Evolutionary conservation across 2,888 invertebrate genomes (phyloP), one percentile per base, ranked within the genome.

Genomic region (Drosophila cracens): DNA sequence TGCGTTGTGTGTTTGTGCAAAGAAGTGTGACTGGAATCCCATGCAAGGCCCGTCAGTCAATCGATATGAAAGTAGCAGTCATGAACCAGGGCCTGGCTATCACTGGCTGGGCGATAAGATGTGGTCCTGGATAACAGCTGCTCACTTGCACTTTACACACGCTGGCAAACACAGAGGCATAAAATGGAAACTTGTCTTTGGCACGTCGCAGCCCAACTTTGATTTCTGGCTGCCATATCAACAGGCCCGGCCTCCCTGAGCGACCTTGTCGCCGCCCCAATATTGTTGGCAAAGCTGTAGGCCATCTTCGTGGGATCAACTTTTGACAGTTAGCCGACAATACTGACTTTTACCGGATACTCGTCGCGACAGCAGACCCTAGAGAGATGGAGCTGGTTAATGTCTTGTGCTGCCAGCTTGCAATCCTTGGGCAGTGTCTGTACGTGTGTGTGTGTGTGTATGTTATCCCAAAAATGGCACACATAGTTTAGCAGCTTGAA

Each of bases 191-290:
- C 60, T 58, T 71, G 76, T 31, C 27, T 34, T 53, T 29, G 16
- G 51, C 77, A 78, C 77, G 74, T 78, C 63, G 56, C 18, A 18
- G 43, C 0, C 31, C 51, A 82, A 84, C 76, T 82, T 82, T 79
- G 79, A 82, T 84, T 84, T 83, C 48, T 31, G 58, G 61, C 61
- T 61, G n/a, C 53, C 36, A 61, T 13, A n/a, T 52, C 31, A 21
- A 31, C 16, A 8, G n/a, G n/a, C 10, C 21, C 8, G 2, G 7
- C 13, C 21, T 21, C 46, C 46, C 21, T 2, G 11, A 18, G 21
- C 31, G 34, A 49, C 62, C 48, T 46, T 43, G 58, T 51, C 51
- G 25, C 10, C 49, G 33, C 29, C 25, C 18, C 38, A 25, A 74
- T 65, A 63, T 58, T 57, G 29, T 34, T 48, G 56, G 25, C 31